Conservation (phyloP, 2,797 vertebrate species). For the Sebastes nivosus region DNA sequence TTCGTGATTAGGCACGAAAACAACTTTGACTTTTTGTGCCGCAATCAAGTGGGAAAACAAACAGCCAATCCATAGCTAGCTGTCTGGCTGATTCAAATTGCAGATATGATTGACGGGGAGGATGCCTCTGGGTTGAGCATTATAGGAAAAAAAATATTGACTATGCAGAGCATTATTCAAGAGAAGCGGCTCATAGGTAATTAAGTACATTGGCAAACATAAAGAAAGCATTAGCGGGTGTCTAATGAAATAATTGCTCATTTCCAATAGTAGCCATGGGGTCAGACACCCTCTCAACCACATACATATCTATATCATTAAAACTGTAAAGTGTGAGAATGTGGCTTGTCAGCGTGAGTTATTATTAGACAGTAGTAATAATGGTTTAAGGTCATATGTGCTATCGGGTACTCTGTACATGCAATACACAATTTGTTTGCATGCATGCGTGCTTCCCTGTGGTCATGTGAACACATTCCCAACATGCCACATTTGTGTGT, state of each 20-base stretch:
- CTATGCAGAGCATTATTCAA: slow-evolving; percentile 9
- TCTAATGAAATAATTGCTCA: slow-evolving; percentile 25
- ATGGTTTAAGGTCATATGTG: neutral
- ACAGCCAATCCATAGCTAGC: neutral
- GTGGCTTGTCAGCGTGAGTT: neutral
- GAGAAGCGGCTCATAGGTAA: neutral
- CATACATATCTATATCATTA: neutral
- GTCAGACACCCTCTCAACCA: neutral
- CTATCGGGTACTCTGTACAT: neutral
- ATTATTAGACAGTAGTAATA: neutral
- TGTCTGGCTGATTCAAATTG: slow-evolving; percentile 24
- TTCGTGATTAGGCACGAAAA: neutral
- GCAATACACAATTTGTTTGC: neutral
- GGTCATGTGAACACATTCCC: slow-evolving; percentile 1
- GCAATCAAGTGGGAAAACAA: slow-evolving; percentile 18
- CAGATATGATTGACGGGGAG: slow-evolving; percentile 30
- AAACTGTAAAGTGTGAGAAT: neutral
- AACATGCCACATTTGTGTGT: neutral
- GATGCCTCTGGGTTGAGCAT: neutral
- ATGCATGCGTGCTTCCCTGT: neutral
- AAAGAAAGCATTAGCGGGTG: neutral
- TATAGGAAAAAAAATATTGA: neutral
- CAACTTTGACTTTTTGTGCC: neutral
- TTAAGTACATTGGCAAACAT: slow-evolving; percentile 2
- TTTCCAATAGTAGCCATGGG: slow-evolving; percentile 3